Conservation (phyloP, 92 coral and sea anemone genomes). For the Palythoa grandis region DNA sequence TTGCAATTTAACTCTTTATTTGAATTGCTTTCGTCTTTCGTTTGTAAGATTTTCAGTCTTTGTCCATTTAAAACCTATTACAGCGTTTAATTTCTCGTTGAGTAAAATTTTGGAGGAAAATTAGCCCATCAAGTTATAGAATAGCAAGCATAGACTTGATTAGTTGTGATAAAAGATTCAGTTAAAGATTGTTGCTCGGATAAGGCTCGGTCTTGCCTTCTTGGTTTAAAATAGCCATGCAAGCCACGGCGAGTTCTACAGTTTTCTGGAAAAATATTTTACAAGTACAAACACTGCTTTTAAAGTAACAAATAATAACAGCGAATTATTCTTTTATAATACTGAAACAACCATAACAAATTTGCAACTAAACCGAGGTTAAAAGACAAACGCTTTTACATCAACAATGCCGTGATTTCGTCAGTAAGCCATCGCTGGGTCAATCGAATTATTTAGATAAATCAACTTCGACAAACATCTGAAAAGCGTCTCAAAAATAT, state of each 20-base stretch:
- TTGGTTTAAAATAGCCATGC: not conserved
- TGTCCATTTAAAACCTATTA: not conserved
- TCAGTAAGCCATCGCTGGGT: not conserved
- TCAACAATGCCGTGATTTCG: not conserved
- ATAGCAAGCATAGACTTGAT: not conserved
- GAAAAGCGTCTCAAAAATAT: conserved; percentile 3
- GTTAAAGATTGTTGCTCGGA: too few species aligned
- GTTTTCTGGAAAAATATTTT: conserved; percentile 24
- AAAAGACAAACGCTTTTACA: not conserved
- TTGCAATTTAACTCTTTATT: too few species aligned
- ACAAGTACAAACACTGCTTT: conserved; percentile 28
- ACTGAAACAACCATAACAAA: conserved; percentile 25
- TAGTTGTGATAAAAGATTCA: too few species aligned
- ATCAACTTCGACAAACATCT: not conserved
- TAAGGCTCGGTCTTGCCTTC: too few species aligned
- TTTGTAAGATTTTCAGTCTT: not conserved
- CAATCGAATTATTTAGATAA: not conserved
- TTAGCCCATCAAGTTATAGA: not conserved
- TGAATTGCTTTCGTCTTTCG: not conserved
- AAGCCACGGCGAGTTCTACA: not conserved
- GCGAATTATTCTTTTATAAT: conserved; percentile 16
- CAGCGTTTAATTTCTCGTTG: not conserved
- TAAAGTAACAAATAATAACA: not conserved
- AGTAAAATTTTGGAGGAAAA: too few species aligned
- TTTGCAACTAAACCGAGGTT: not conserved